phyloP scores from a whole-genome alignment of 1,140 invertebrate species.

The Anastrepha obliqua region DNA sequence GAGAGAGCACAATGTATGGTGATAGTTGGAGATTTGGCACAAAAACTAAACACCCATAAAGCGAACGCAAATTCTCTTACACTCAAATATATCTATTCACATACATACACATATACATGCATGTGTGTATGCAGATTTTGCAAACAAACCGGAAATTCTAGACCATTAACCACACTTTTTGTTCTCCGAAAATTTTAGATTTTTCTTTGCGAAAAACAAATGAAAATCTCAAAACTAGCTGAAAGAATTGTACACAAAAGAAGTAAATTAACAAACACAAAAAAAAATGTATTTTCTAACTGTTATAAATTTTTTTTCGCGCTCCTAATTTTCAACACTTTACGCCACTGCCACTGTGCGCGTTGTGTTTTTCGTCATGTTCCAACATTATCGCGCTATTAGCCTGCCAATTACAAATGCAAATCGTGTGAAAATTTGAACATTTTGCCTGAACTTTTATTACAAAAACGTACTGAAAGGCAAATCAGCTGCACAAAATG shows the following conservation, averaged over 20 bases:
- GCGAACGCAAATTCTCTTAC: no score
- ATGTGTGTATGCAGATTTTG: slow-evolving; percentile 53
- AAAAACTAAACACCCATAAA: no score
- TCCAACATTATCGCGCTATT: slow-evolving; percentile 35
- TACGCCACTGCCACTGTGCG: not conserved
- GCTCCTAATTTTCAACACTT: not conserved
- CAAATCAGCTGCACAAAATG: slow-evolving; percentile 24
- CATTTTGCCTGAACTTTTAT: slow-evolving; percentile 30
- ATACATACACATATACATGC: slow-evolving; percentile 32
- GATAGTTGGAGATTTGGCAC: no score
- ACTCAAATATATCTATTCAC: not conserved
- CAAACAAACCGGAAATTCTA: slow-evolving; percentile 70
- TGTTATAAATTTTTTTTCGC: not conserved
- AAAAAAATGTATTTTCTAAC: not conserved
- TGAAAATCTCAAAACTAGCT: not conserved
- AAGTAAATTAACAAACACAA: no score
- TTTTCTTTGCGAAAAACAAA: not conserved
- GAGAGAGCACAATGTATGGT: no score
- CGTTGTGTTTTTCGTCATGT: slow-evolving; percentile 48
- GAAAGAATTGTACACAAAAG: no score
- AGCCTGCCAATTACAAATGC: slow-evolving; percentile 16
- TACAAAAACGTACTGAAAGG: slow-evolving; percentile 41
- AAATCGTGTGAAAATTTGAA: slow-evolving; percentile 40
- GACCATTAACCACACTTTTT: slow-evolving; percentile 59
- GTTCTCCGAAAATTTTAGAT: not conserved